A percentile compares a stretch with the other conserved stretches of the same genome.
Evolutionary conservation across 2,113 vertebrate species (phyloP).

Genomic region (Seriola quinqueradiata): DNA sequence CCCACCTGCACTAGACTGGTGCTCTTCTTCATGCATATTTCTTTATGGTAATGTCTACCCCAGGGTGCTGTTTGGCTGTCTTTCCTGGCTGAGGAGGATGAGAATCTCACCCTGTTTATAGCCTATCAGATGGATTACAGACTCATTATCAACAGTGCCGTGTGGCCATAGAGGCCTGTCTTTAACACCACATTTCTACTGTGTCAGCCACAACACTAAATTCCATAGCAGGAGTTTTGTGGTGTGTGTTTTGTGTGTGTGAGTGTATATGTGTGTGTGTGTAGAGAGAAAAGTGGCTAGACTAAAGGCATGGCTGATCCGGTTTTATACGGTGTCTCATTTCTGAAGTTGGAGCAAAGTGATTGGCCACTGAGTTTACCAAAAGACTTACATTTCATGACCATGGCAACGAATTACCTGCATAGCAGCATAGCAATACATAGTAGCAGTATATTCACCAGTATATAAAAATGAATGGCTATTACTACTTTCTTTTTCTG

Average conservation of each 20-base stretch:
- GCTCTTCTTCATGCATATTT: slow-evolving; percentile 48
- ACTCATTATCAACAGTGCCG: slow-evolving; percentile 68
- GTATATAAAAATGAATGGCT: slow-evolving; percentile 43
- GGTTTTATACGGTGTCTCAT: slow-evolving; percentile 56
- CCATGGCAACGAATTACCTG: slow-evolving; percentile 40
- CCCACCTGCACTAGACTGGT: slow-evolving; percentile 20
- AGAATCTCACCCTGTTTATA: slow-evolving; percentile 64
- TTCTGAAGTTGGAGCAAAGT: slow-evolving; percentile 61
- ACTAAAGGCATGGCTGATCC: slow-evolving; percentile 59
- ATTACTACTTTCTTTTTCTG: slow-evolving; percentile 44
- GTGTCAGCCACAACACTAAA: slow-evolving; percentile 61
- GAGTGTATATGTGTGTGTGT: neutral
- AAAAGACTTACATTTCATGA: slow-evolving; percentile 52
- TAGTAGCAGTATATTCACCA: slow-evolving; percentile 36
- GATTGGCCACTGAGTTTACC: slow-evolving; percentile 62
- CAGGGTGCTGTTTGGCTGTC: slow-evolving; percentile 56
- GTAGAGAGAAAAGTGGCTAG: slow-evolving; percentile 26
- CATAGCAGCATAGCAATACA: slow-evolving; percentile 8
- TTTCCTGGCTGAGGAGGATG: slow-evolving; percentile 40
- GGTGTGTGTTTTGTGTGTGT: slow-evolving; percentile 17
- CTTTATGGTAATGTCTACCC: slow-evolving; percentile 56
- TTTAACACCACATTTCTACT: slow-evolving; percentile 61
- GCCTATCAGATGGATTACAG: slow-evolving; percentile 74
- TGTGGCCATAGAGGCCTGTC: slow-evolving; percentile 46
- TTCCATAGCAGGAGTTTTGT: slow-evolving; percentile 33